Conservation (phyloP, 2,113 vertebrate species). For the Numenius arquata region DNA sequence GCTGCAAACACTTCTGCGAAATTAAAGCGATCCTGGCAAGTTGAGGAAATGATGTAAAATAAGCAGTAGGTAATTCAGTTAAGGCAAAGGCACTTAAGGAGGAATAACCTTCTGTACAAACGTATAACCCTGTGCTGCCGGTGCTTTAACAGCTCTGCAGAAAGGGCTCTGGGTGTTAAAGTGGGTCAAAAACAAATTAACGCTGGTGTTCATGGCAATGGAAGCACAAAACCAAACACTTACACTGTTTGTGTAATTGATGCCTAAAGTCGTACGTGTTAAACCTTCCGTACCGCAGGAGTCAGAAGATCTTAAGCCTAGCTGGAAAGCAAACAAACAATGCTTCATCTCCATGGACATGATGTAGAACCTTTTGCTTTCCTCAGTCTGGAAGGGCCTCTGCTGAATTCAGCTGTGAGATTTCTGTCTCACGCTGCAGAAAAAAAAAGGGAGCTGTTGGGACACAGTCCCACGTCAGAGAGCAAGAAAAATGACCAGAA, state of each 20-base stretch:
- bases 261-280: background rate
- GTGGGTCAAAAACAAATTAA: background rate
- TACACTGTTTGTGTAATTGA: background rate
- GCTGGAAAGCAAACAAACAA: background rate
- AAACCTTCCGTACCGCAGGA: background rate
- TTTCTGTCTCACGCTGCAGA: accelerated
- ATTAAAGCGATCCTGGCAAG: background rate
- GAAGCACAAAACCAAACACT: background rate
- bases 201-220: background rate
- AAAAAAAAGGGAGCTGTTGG: background rate
- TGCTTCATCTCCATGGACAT: background rate
- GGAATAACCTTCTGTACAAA: background rate
- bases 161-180: background rate
- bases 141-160: background rate
- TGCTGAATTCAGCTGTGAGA: background rate
- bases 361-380: background rate
- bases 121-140: background rate
- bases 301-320: background rate
- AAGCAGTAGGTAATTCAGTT: background rate
- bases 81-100: background rate
- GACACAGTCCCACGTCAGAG: background rate
- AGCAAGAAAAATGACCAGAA: background rate
- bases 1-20: background rate
- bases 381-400: background rate
- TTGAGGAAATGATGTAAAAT: background rate